Base-by-base conservation (phyloP, 2,888 invertebrate genomes). In the Teinopalpus imperialis region DNA sequence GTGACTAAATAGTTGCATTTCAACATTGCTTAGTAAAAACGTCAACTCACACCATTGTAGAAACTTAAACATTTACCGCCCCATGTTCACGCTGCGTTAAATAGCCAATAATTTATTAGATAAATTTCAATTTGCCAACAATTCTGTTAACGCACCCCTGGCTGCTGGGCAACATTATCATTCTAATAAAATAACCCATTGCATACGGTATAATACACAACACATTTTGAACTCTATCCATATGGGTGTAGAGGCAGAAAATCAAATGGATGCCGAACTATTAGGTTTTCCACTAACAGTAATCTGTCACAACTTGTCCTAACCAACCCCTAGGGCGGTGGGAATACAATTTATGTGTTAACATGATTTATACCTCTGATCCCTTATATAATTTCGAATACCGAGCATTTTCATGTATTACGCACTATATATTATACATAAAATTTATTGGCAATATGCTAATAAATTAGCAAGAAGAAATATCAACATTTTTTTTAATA, bases 261-360 rank as follows among this genome's bases (percentile, higher is more conserved):
- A 55, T 63, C 16, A 16, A 7, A 27, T 48, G 41, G 5, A 3
- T 5, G 3, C n/a, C 3, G 1, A 2, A 3, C 8, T 9, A 20
- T 21, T 27, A 20, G 8, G 26, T 9, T 39, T 51, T 51, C 50
- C 44, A 49, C 52, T 48, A 52, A 52, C 58, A 57, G 58, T 58
- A 60, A 52, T 57, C 56, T 57, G 56, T 54, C 54, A 55, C 59
- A 64, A 64, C 60, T 61, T 63, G 60, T 63, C 60, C 48, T 44
- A 39, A 31, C 43, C 54, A 52, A 50, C 81, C 81, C 77, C 65
- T 59, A 64, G 64, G 67, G 67, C 66, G 77, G 70, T 80, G 76
- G 69, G 67, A 75, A 65, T 63, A 68, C 72, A 80, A 83, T 83
- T 82, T 82, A 83, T 83, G 85, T 85, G 85, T 81, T 85, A 86